Percentiles rank a stretch among this genome's conserved stretches.
Evolutionary conservation across 1,140 invertebrate genomes (phyloP).

Genomic region (Atta colombica): DNA sequence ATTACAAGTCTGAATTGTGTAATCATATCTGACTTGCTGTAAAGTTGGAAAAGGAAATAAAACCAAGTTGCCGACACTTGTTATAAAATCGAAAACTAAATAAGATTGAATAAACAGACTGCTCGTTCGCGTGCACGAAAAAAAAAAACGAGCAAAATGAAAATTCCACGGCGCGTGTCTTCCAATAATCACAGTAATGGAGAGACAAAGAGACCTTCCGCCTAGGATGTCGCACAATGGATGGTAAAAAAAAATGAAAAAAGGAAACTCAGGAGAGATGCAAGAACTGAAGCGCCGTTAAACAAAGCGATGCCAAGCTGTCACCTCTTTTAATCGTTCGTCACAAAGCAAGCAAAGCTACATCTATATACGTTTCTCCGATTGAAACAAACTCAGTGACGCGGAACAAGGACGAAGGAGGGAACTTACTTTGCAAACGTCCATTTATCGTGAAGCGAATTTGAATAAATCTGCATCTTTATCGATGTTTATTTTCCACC

Average conservation of each 20-base stretch:
- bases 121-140: neutral
- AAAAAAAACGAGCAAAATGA: conserved; percentile 9
- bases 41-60: conserved; percentile 8
- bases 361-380: conserved; percentile 12
- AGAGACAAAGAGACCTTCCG: conserved; percentile 20
- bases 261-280: neutral
- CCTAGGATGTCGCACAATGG: neutral
- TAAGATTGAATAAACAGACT: conserved; percentile 14
- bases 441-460: neutral
- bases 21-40: conserved; percentile 9
- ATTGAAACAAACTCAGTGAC: conserved; percentile 42
- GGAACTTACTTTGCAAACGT: conserved; percentile 5
- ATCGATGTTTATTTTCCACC: conserved; percentile 17
- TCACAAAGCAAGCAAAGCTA: conserved; percentile 38
- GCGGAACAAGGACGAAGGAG: neutral
- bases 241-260: neutral
- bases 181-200: conserved; percentile 42
- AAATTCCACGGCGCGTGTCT: conserved; percentile 38
- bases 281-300: neutral
- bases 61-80: neutral
- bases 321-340: conserved; percentile 46
- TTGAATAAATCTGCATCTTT: conserved; percentile 47
- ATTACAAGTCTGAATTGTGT: neutral
- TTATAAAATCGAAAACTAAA: neutral
- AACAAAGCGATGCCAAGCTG: conserved; percentile 13